Conservation (phyloP, 2,113 vertebrate species). For the Conger conger region DNA sequence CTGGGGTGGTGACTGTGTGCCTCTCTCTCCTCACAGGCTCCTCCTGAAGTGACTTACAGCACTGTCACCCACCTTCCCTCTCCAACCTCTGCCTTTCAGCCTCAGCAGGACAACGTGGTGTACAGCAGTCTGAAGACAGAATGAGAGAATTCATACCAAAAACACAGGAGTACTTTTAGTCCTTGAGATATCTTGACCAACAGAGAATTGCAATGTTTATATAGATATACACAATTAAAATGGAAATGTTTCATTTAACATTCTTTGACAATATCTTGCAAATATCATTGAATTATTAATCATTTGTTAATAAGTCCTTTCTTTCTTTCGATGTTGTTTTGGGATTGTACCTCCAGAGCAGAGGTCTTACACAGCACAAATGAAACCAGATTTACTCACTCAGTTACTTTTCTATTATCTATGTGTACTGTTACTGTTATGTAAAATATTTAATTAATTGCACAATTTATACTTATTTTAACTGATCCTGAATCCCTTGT, state of each 20-base stretch:
- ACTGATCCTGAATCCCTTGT: no score
- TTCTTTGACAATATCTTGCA: background rate
- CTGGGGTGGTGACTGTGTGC: background rate
- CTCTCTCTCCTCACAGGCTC: background rate
- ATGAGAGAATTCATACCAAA: background rate
- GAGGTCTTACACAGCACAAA: no score
- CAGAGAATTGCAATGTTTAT: background rate
- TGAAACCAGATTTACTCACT: no score
- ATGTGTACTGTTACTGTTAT: no score
- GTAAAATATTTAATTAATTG: no score
- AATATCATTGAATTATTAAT: background rate
- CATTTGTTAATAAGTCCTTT: background rate
- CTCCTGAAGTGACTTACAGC: background rate
- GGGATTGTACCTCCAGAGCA: background rate
- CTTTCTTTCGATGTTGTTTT: background rate
- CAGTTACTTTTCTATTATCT: no score
- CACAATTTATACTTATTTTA: no score
- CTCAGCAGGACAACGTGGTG: background rate
- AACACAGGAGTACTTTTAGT: background rate
- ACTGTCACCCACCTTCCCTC: background rate
- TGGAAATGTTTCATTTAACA: background rate
- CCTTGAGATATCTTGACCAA: background rate
- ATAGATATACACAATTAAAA: background rate
- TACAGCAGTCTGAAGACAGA: slow-evolving; percentile 4
- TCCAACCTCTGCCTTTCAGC: background rate